These are phyloP conservation scores for Sarcophaga bullata DNA, from an alignment of 1,140 invertebrate genomes.

Conservation along the genomic window DNA sequence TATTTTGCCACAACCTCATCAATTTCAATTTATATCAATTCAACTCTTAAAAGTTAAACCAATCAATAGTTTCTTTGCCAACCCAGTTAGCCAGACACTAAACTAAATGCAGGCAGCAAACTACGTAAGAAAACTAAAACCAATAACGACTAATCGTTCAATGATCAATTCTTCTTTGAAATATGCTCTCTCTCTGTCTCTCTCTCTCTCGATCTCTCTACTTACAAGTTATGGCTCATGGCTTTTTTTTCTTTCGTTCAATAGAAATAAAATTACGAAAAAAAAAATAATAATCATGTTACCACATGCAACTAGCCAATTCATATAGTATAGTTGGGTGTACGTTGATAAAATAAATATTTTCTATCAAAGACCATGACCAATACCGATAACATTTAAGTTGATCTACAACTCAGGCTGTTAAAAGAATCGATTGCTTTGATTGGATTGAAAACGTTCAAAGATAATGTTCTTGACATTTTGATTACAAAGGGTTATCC, in stretches of 20 bases:
- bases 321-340: neutral
- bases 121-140: neutral
- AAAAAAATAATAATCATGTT: conserved; percentile 8
- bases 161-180: conserved; percentile 17
- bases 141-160: conserved; percentile 8
- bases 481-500: too few species aligned
- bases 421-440: too few species aligned
- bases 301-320: neutral
- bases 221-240: neutral
- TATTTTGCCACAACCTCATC: conserved; percentile 51
- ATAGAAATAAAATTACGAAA: neutral
- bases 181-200: too few species aligned
- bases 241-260: neutral
- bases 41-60: conserved; percentile 39
- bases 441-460: too few species aligned
- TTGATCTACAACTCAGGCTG: too few species aligned
- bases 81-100: neutral
- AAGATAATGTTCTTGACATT: too few species aligned
- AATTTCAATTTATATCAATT: conserved; percentile 50
- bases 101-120: neutral
- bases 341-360: too few species aligned
- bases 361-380: too few species aligned
- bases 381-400: too few species aligned
- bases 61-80: neutral
- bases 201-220: neutral